A percentile compares a stretch with the other conserved stretches of the same genome.
These are phyloP conservation scores for Stichodactyla helianthus DNA, from an alignment of 64 coral and sea anemone genomes.

Conservation along the genomic window DNA sequence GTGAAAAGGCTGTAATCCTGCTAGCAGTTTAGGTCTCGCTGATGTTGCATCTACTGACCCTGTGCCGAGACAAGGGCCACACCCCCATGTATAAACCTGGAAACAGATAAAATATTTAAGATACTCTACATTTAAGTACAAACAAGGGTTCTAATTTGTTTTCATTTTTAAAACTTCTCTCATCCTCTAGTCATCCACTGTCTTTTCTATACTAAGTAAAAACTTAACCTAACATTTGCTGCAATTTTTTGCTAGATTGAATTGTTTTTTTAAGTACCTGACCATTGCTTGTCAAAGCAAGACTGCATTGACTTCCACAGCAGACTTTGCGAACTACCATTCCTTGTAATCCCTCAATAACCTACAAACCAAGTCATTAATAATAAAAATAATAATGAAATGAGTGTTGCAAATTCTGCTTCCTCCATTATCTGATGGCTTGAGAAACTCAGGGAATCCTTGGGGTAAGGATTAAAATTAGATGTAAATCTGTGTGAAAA, in stretches of 20 bases:
- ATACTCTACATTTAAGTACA: neutral
- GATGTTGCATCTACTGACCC: constrained; percentile 86
- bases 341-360: constrained; percentile 79
- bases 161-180: too few species aligned
- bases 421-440: too few species aligned
- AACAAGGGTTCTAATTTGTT: too few species aligned
- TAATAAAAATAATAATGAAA: too few species aligned
- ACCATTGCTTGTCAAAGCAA: constrained; percentile 61
- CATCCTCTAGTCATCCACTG: too few species aligned
- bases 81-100: constrained; percentile 80
- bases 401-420: too few species aligned
- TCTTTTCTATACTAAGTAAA: too few species aligned
- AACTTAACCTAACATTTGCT: neutral
- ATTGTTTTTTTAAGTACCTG: constrained; percentile 26
- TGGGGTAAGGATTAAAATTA: too few species aligned
- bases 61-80: constrained; percentile 74
- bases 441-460: too few species aligned
- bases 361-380: constrained; percentile 1
- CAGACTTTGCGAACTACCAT: constrained; percentile 68
- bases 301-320: constrained; percentile 77
- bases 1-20: constrained; percentile 58
- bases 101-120: neutral
- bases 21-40: constrained; percentile 69
- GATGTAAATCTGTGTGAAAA: too few species aligned
- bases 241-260: neutral